Evolutionary conservation across 1,140 invertebrate species (phyloP).

Genomic region (Zaprionus capensis): DNA sequence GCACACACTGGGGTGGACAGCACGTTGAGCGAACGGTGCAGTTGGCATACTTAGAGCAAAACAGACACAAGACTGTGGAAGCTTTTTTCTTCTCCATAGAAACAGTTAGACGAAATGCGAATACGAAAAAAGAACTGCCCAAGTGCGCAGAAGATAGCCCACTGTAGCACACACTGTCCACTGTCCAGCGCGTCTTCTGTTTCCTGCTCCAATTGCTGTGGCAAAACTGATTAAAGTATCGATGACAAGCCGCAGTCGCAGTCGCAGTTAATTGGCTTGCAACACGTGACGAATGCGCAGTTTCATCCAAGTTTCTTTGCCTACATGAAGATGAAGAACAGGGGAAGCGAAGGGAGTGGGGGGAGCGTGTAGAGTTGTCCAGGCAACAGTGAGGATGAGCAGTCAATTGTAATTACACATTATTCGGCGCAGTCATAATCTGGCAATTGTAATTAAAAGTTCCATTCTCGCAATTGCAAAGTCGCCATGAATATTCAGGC

Average conservation of each 20-base stretch:
- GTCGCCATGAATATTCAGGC: conserved; percentile 1
- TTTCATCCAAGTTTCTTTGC: conserved; percentile 30
- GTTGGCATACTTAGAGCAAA: conserved; percentile 59
- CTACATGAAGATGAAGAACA: background rate
- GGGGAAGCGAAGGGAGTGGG: no score
- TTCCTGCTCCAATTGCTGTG: conserved; percentile 35
- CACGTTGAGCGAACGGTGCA: conserved; percentile 66
- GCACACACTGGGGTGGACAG: conserved; percentile 11
- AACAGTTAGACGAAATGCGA: conserved; percentile 26
- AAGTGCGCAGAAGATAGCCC: background rate
- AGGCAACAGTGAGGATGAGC: background rate
- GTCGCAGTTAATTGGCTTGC: conserved; percentile 60
- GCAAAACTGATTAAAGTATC: conserved; percentile 44
- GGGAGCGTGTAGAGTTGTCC: background rate
- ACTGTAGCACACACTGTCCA: background rate
- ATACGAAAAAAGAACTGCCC: background rate
- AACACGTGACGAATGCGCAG: conserved; percentile 78
- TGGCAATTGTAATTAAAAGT: conserved; percentile 11
- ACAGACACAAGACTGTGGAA: conserved; percentile 30
- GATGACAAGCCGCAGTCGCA: conserved; percentile 30
- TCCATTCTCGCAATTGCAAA: conserved; percentile 10
- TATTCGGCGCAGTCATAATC: conserved; percentile 1
- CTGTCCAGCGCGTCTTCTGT: conserved; percentile 22
- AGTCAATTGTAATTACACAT: conserved; percentile 19
- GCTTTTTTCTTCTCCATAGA: conserved; percentile 9